Evolutionary conservation across 2,113 vertebrate genomes (phyloP).

Genomic region (Scopus umbretta): DNA sequence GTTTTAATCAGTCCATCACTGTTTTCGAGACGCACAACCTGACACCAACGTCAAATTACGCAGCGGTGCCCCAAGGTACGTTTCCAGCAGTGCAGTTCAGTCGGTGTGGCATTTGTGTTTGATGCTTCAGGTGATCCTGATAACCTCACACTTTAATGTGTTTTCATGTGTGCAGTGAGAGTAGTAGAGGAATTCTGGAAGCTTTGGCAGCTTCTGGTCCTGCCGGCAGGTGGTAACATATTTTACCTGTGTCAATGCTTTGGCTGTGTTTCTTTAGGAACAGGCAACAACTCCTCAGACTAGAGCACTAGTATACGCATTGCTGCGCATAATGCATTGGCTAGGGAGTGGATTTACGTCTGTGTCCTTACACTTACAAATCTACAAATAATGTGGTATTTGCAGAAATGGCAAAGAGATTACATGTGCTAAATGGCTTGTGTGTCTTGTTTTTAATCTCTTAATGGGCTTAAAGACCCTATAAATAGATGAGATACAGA

Average conservation of each 20-base stretch:
- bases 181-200: background rate
- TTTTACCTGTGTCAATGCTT: accelerated
- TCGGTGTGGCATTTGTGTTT: background rate
- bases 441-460: background rate
- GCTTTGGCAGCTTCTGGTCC: background rate
- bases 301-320: background rate
- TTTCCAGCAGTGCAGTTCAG: background rate
- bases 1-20: background rate
- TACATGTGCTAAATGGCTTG: background rate
- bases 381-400: background rate
- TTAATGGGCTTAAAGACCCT: background rate
- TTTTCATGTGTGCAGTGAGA: background rate
- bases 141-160: background rate
- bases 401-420: background rate
- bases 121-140: background rate
- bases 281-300: background rate
- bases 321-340: background rate
- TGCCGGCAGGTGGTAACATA: background rate
- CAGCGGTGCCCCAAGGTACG: background rate
- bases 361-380: background rate
- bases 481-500: background rate
- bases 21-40: background rate
- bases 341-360: background rate
- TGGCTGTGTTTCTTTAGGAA: background rate
- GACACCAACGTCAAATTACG: background rate